phyloP scores from a whole-genome alignment of 2,888 invertebrate species.

The Drosophila meridiana region DNA sequence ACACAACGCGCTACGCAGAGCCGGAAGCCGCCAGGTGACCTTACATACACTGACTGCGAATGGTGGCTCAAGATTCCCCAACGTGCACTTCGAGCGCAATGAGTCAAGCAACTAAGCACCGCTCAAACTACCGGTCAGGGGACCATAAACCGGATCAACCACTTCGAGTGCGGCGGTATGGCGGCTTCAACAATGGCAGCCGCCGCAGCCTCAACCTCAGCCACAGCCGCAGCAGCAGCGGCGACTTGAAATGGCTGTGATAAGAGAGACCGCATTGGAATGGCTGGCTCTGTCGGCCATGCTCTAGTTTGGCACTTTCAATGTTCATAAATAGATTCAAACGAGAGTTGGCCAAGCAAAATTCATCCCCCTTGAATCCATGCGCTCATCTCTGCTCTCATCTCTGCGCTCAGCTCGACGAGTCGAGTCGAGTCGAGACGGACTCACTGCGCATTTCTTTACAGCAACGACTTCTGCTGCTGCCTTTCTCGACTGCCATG shows the following conservation, averaged over 20 bases:
- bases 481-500: slow-evolving; percentile 34
- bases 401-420: background rate
- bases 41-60: slow-evolving; percentile 19
- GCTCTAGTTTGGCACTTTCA: slow-evolving; percentile 41
- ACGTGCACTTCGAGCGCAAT: slow-evolving; percentile 39
- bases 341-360: slow-evolving; percentile 46
- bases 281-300: slow-evolving; percentile 42
- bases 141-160: slow-evolving; percentile 75
- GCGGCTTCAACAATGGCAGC: slow-evolving; percentile 63
- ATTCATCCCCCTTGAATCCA: slow-evolving; percentile 50
- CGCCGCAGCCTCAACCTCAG: background rate
- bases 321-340: slow-evolving; percentile 64
- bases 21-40: slow-evolving; percentile 29
- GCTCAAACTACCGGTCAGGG: slow-evolving; percentile 25
- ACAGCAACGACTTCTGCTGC: slow-evolving; percentile 16
- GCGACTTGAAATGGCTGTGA: slow-evolving; percentile 59
- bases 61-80: slow-evolving; percentile 32
- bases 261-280: slow-evolving; percentile 58
- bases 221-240: slow-evolving; percentile 10
- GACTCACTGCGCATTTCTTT: slow-evolving; percentile 40
- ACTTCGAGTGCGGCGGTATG: slow-evolving; percentile 62
- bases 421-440: slow-evolving; percentile 16
- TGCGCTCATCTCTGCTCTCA: slow-evolving; percentile 18
- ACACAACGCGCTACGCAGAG: background rate
- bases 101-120: slow-evolving; percentile 36